Evolutionary conservation across 2,113 vertebrate genomes (phyloP).

Genomic region (Heliornis fulica): DNA sequence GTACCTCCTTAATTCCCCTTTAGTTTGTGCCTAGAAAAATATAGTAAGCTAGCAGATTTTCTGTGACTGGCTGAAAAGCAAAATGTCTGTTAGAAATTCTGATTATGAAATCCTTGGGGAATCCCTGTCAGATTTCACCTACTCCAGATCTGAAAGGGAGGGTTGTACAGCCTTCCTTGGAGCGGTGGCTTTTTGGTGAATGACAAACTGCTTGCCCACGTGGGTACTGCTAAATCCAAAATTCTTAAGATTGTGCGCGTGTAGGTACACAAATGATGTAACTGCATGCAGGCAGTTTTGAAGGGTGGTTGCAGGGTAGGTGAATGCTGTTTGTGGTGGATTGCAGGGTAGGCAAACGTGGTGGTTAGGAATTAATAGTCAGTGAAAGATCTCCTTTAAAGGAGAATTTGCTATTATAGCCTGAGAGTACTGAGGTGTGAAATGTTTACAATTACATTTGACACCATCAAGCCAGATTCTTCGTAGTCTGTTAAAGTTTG

Average conservation of each 20-base stretch:
- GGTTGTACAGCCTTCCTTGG: background rate
- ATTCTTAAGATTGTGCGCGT: background rate
- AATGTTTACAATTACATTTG: background rate
- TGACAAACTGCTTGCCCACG: background rate
- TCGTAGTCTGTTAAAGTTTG: background rate
- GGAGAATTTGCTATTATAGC: background rate
- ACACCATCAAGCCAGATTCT: background rate
- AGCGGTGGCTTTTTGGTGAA: background rate
- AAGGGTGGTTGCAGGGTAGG: background rate
- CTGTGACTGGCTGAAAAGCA: background rate
- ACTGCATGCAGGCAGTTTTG: background rate
- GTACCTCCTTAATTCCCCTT: background rate
- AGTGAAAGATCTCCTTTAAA: background rate
- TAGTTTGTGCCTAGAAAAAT: background rate
- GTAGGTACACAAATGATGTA: background rate
- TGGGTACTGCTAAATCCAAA: background rate
- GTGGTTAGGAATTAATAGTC: background rate
- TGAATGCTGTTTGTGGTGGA: background rate
- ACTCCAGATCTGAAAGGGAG: background rate
- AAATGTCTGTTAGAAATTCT: background rate
- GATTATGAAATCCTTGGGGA: background rate
- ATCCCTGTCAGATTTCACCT: background rate
- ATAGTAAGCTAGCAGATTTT: background rate
- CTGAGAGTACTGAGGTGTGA: background rate
- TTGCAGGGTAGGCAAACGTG: background rate